Evolutionary conservation across 2,113 vertebrate species (phyloP), one percentile per base, ranked within the genome.

Genomic region (Gnathonemus longibarbis): DNA sequence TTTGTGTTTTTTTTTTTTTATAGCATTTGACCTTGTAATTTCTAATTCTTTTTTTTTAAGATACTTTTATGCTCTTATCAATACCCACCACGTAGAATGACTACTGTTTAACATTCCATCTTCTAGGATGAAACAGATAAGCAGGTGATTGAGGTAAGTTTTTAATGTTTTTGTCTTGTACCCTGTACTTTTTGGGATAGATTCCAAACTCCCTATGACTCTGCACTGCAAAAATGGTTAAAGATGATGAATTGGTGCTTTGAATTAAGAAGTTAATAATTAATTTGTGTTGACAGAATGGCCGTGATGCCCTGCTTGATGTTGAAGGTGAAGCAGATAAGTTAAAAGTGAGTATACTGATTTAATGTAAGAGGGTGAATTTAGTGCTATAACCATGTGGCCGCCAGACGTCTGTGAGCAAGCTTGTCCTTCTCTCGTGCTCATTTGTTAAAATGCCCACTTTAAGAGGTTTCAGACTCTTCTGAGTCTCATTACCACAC

Each of bases 281-380:
- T 80, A 1, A 52, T 90, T 48, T 90, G 27, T 92, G 50, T 93
- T 96, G 92, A 85, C 93, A 99, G 98, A 98, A 98, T 94, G 97
- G 96, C 85, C 94, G 88, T 0, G 94, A 96, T 91, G 70, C 94
- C 74, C 87, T 95, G 87, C 91, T 95, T 91, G 94, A 70, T 92
- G 86, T 94, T 91, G 94, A 95, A 45, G 94, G 95, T 48, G 94
- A 94, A 91, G 91, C 74, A 74, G 95, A 95, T 88, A 94, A 96
- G 91, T 88, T 93, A 9, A 97, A 97, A 94, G 92, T 96, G 93
- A 93, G 94, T 90, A 2, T 74, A 27, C 11, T 85, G 11, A 88
- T 91, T 35, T 70, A 70, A 70, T 31, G n/a, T 31, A 31, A 70
- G n/a, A 70, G 13, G 9, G 62, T 31, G 10, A 31, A 70, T 70